These are phyloP conservation scores for Eupeodes corollae DNA, from an alignment of 1,140 invertebrate species.

Conservation along the genomic window DNA sequence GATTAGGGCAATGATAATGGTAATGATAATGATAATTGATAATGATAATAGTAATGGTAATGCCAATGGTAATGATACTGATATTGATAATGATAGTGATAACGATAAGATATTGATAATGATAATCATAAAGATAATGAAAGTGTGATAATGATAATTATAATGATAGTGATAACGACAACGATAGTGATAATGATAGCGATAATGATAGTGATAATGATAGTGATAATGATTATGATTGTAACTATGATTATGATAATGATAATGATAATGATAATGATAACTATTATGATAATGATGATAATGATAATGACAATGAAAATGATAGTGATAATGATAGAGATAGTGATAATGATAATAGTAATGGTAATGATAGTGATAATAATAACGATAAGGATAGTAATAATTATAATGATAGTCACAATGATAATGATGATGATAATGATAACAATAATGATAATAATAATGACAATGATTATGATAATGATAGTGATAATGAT, in stretches of 20 bases:
- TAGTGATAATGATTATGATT: neutral
- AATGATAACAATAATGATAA: no score
- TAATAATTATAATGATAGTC: neutral
- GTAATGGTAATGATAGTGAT: no score
- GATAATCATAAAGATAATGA: neutral
- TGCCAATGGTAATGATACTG: neutral
- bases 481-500: constrained; percentile 1
- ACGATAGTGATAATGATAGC: neutral
- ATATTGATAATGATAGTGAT: neutral
- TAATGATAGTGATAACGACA: neutral
- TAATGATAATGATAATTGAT: neutral
- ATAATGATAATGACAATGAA: no score
- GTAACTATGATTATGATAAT: neutral
- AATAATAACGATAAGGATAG: no score
- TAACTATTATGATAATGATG: neutral
- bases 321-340: no score
- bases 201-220: neutral
- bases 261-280: neutral
- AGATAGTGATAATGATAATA: no score
- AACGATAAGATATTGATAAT: neutral
- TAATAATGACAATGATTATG: no score
- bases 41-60: neutral
- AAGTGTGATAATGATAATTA: neutral
- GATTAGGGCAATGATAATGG: neutral
- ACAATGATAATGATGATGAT: constrained; percentile 1